Conservation (phyloP, 2,113 vertebrate species). For the Hydropotes inermis region DNA sequence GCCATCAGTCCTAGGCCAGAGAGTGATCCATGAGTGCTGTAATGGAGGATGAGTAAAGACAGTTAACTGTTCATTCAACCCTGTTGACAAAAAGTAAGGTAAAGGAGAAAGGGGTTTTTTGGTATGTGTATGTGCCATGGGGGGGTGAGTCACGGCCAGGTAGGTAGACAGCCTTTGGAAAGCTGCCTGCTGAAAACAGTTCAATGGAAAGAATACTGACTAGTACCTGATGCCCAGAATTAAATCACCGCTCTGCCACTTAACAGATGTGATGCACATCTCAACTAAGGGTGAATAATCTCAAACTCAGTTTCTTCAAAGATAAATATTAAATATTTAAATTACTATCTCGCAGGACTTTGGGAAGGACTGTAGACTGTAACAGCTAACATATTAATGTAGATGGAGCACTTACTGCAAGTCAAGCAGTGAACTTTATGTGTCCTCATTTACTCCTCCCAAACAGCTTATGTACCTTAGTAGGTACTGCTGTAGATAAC, state of each 20-base stretch:
- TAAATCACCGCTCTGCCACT: background rate
- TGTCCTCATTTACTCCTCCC: background rate
- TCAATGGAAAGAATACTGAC: background rate
- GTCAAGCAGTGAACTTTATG: background rate
- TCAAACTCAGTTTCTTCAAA: background rate
- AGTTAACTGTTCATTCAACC: background rate
- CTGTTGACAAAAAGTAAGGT: background rate
- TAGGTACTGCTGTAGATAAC: background rate
- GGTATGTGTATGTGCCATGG: background rate
- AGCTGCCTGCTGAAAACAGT: background rate
- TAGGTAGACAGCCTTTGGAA: background rate
- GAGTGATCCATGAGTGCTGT: slow-evolving; percentile 60
- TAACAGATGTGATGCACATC: background rate
- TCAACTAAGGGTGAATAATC: background rate
- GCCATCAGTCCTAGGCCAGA: slow-evolving; percentile 80
- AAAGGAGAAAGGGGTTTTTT: background rate
- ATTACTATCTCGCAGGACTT: background rate
- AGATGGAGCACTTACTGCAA: background rate
- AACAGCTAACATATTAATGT: background rate
- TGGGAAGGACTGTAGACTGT: background rate
- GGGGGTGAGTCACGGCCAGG: background rate
- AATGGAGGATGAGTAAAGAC: slow-evolving; percentile 56
- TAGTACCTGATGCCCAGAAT: background rate
- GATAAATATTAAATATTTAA: background rate
- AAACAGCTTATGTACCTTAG: background rate